A percentile compares a stretch with the other conserved stretches of the same genome.
Evolutionary conservation across 1,140 invertebrate genomes (phyloP).

Genomic region (Drosophila burlai): DNA sequence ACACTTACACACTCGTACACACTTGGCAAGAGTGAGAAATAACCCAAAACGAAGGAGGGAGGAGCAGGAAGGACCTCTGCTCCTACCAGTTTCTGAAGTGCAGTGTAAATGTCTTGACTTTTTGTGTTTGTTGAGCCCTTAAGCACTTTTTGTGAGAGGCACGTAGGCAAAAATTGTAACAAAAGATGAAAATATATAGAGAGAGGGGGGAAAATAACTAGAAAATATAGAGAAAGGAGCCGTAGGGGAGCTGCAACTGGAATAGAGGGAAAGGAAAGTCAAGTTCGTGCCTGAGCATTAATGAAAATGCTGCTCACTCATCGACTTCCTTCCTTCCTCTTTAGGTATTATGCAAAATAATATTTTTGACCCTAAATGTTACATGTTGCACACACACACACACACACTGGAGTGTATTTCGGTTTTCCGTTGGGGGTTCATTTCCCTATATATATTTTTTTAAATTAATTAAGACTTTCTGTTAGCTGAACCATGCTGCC

Average conservation of each 20-base stretch:
- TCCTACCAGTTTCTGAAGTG: conserved; percentile 51
- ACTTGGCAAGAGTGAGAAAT: conserved; percentile 1
- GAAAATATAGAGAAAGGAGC: conserved; percentile 16
- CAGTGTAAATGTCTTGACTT: conserved; percentile 84
- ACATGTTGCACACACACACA: conserved; percentile 13
- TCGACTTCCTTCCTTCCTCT: conserved; percentile 37
- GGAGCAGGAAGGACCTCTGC: conserved; percentile 12
- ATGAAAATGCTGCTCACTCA: conserved; percentile 52
- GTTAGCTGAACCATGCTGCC: neutral
- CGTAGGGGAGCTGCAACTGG: neutral
- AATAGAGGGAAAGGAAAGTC: conserved; percentile 22
- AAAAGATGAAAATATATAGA: conserved; percentile 45
- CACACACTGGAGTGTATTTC: neutral
- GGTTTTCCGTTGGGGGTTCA: neutral
- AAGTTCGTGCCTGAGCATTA: conserved; percentile 51
- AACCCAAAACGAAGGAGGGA: conserved; percentile 1
- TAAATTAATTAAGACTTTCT: conserved; percentile 55
- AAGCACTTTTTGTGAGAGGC: conserved; percentile 60
- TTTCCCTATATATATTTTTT: conserved; percentile 30
- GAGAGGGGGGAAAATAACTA: conserved; percentile 11
- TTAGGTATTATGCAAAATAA: conserved; percentile 40
- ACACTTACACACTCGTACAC: neutral
- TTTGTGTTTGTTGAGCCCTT: conserved; percentile 81
- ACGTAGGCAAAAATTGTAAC: conserved; percentile 48
- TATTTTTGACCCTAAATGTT: conserved; percentile 47